Conservation (phyloP, 2,113 vertebrate genomes). For the Eretmochelys imbricata region DNA sequence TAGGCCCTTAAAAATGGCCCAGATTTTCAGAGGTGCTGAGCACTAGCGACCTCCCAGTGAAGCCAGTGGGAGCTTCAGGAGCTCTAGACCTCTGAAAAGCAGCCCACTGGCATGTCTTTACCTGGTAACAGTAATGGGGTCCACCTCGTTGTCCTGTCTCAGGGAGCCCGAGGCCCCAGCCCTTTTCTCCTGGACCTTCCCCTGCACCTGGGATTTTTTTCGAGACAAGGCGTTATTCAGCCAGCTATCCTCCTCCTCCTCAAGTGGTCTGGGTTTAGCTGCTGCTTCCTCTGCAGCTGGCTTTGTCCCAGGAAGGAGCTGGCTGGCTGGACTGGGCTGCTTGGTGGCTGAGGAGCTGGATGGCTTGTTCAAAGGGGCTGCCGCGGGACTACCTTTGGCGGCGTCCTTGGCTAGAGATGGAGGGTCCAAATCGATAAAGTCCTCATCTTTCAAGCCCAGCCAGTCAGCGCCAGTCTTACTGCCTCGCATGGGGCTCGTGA, state of each 20-base stretch:
- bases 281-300: neutral
- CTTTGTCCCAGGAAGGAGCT: neutral
- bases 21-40: neutral
- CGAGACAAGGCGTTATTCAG: conserved; percentile 79
- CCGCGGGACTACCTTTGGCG: neutral
- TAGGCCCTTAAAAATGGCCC: neutral
- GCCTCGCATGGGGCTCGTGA: conserved; percentile 34
- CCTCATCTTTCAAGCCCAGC: conserved; percentile 85
- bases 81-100: fast-evolving
- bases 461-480: conserved; percentile 80
- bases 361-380: neutral
- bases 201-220: conserved; percentile 76
- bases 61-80: fast-evolving
- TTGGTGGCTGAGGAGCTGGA: neutral
- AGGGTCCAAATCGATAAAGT: neutral
- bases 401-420: neutral
- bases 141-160: neutral
- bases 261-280: neutral
- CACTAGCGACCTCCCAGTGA: fast-evolving
- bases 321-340: neutral
- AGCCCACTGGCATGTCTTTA: neutral
- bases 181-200: conserved; percentile 56
- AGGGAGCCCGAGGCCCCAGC: conserved; percentile 25
- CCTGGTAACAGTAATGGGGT: conserved; percentile 41
- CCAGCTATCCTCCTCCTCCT: conserved; percentile 81